Evolutionary conservation across 2,113 vertebrate species (phyloP), one percentile per base, ranked within the genome.

Genomic region (Pachyramphus minor): DNA sequence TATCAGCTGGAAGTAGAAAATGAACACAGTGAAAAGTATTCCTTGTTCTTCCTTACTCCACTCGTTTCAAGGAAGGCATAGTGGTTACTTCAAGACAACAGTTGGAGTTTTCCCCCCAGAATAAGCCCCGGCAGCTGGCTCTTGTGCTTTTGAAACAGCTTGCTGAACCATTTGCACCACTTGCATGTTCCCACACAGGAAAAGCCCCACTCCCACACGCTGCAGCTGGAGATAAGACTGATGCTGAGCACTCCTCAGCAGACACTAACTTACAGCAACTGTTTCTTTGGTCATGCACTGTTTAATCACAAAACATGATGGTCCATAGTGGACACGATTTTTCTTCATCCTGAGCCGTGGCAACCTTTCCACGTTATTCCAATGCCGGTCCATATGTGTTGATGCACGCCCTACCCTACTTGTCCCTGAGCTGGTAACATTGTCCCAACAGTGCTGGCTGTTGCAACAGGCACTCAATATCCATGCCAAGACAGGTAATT

Each of bases 401-500:
- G 76, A 89, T 86, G 68, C 45, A 90, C 75, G 69, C 27, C 37
- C 28, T 49, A 30, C 37, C 74, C 30, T 72, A 14, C 69, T 67
- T 78, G 66, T 93, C 93, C 86, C 96, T 95, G 94, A 95, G 91
- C 39, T 8, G 21, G 25, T 3, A 86, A 50, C 50, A 72, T 55
- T 94, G 71, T 79, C 60, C 63, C 85, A 93, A 59, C 2, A 22
- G 79, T 64, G 52, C 23, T 52, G 74, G 76, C 52, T 94, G 71
- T 80, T 87, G 55, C 77, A 91, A 44, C n/a, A 75, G 56, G 22
- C 49, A 80, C 52, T 77, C 45, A 50, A 41, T 55, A 52, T 76
- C 90, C 27, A 14, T 2, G 30, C 59, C 73, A 80, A 80, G 80
- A 37, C 68, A 74, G 28, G 45, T 74, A 30, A 47, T 90, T 95